Conservation (phyloP, 2,888 invertebrate species). For the Acrobasis repandana region DNA sequence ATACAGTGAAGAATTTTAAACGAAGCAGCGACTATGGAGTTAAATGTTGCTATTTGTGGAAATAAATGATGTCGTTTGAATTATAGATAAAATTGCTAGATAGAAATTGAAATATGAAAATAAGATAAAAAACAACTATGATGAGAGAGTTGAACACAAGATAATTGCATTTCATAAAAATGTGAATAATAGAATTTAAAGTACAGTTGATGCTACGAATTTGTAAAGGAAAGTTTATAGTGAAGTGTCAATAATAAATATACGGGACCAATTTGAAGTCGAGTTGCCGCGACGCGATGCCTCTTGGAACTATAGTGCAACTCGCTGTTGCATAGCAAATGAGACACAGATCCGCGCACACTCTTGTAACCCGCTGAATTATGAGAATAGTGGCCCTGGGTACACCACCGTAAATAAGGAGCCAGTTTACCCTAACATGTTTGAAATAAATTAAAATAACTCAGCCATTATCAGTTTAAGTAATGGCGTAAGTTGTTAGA, state of each 20-base stretch:
- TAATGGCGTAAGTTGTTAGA: slow-evolving; percentile 33
- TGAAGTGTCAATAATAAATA: slow-evolving; percentile 1
- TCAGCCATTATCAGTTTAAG: slow-evolving; percentile 35
- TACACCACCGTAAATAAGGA: slow-evolving; percentile 43
- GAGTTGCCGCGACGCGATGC: background rate
- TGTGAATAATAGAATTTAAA: background rate
- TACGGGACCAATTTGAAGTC: slow-evolving; percentile 12
- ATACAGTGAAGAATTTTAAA: slow-evolving; percentile 19
- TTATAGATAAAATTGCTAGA: slow-evolving; percentile 13
- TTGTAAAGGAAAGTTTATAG: background rate
- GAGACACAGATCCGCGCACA: slow-evolving; percentile 37
- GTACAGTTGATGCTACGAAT: background rate
- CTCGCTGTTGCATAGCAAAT: slow-evolving; percentile 31
- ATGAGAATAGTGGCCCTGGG: slow-evolving; percentile 37
- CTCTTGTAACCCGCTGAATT: slow-evolving; percentile 45
- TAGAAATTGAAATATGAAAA: slow-evolving; percentile 1
- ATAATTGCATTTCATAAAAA: background rate
- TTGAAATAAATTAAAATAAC: slow-evolving; percentile 44
- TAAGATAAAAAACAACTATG: background rate
- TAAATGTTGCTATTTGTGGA: slow-evolving; percentile 16
- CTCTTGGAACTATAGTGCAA: background rate
- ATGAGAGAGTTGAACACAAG: background rate
- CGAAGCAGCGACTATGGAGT: slow-evolving; percentile 1
- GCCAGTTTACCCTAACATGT: slow-evolving; percentile 44
- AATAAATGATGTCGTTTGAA: slow-evolving; percentile 14